Percentiles rank a stretch among this genome's conserved stretches.
Conservation (phyloP, 2,113 vertebrate species). For the Eretmochelys imbricata region DNA sequence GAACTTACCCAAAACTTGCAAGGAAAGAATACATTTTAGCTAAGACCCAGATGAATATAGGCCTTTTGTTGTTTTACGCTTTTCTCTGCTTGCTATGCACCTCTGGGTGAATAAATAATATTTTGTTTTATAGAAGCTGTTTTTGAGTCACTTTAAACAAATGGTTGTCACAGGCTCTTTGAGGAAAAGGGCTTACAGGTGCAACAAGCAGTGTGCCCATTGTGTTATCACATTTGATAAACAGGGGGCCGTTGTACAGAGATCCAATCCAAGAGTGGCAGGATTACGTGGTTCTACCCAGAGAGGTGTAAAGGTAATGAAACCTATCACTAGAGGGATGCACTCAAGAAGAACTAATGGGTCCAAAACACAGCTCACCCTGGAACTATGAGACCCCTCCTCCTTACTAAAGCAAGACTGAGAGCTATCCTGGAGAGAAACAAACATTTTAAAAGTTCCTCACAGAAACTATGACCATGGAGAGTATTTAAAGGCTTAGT, state of each 20-base stretch:
- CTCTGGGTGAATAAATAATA: too few species aligned
- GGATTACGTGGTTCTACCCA: rapidly evolving
- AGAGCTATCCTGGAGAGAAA: rapidly evolving
- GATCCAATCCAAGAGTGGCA: neutral
- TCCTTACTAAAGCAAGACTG: rapidly evolving
- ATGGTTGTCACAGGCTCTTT: too few species aligned
- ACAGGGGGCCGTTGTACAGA: too few species aligned
- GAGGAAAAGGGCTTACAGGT: too few species aligned
- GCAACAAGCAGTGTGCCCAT: too few species aligned
- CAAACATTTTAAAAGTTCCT: conserved; percentile 14
- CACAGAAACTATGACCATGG: too few species aligned
- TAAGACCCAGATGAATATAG: neutral
- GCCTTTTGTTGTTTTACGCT: neutral
- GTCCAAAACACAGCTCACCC: rapidly evolving
- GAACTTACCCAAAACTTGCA: neutral
- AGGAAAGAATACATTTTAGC: neutral
- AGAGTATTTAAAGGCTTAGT: conserved; percentile 57
- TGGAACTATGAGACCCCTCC: neutral
- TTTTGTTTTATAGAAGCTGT: too few species aligned
- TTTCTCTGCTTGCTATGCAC: neutral
- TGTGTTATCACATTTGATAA: too few species aligned
- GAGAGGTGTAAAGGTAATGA: rapidly evolving
- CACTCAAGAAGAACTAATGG: rapidly evolving
- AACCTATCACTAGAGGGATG: neutral
- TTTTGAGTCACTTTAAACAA: too few species aligned